Conservation (phyloP, 2,797 vertebrate species). For the Pristis pectinata region DNA sequence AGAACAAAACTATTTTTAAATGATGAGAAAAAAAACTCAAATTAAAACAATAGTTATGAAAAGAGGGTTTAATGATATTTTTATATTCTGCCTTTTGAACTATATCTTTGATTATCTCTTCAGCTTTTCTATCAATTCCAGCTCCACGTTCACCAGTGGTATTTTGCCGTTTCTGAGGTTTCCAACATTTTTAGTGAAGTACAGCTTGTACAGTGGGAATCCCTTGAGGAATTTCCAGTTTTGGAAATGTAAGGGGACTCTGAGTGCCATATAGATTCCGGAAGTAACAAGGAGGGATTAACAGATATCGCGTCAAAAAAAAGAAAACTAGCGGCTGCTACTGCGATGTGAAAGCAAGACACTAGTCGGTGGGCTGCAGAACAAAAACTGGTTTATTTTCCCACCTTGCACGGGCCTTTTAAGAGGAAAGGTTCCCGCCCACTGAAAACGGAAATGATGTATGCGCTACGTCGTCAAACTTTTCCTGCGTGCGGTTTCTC, state of each 20-base stretch:
- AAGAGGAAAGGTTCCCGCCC: no score
- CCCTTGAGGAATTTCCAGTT: background rate
- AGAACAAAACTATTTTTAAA: background rate
- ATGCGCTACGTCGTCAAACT: no score
- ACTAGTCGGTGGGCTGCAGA: no score
- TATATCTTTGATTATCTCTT: background rate
- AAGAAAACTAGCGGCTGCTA: no score
- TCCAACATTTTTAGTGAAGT: background rate
- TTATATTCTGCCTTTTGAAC: background rate
- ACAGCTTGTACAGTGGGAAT: background rate
- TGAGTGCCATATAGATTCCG: background rate
- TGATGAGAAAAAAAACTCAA: background rate
- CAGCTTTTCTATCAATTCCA: background rate
- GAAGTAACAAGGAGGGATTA: background rate
- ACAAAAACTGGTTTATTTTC: no score
- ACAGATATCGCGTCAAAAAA: no score
- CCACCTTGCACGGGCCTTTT: no score
- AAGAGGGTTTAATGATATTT: background rate
- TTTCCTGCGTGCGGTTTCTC: no score
- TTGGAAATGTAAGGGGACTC: background rate
- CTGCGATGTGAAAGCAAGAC: no score
- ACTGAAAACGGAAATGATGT: no score
- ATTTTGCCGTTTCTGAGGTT: background rate
- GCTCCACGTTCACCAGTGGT: background rate
- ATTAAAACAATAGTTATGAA: background rate